phyloP scores from a whole-genome alignment of 2,797 vertebrate genomes.

The Pseudopleuronectes americanus region DNA sequence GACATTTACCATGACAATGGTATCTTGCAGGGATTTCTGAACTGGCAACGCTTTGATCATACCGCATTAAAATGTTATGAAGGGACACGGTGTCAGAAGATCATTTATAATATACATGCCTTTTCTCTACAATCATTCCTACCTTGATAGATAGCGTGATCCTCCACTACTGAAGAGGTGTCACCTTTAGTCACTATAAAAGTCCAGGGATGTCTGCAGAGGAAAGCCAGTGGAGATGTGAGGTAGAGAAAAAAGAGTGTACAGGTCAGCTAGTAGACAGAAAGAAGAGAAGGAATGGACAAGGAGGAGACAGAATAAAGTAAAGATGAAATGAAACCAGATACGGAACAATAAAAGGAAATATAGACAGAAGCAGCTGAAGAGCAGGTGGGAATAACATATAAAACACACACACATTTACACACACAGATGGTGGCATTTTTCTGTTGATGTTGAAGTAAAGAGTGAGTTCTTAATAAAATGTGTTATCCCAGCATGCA shows the following conservation, averaged over 20 bases:
- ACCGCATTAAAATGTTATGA: not conserved
- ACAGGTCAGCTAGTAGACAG: not conserved
- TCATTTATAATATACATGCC: not conserved
- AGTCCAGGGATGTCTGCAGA: constrained; percentile 92
- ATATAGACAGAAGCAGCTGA: not conserved
- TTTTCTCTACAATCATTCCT: constrained; percentile 21
- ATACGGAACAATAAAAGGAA: too few relatives aligned
- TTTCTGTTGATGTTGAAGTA: not conserved
- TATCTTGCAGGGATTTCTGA: not conserved
- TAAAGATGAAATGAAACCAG: constrained; percentile 4
- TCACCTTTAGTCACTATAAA: constrained; percentile 92
- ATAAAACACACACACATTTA: not conserved
- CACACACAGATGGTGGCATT: not conserved
- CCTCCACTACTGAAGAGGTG: constrained; percentile 87
- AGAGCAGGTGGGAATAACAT: too few relatives aligned
- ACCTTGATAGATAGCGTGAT: constrained; percentile 94
- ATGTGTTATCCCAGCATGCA: constrained; percentile 33
- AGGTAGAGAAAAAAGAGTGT: not conserved
- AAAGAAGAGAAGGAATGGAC: not conserved
- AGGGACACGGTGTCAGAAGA: not conserved
- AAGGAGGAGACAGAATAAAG: not conserved
- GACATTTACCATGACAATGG: not conserved
- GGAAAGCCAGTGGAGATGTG: not conserved
- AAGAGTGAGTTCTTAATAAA: constrained; percentile 14
- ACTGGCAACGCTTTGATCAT: not conserved